Evolutionary conservation across 2,113 vertebrate species (phyloP).

Genomic region (Coturnix japonica): DNA sequence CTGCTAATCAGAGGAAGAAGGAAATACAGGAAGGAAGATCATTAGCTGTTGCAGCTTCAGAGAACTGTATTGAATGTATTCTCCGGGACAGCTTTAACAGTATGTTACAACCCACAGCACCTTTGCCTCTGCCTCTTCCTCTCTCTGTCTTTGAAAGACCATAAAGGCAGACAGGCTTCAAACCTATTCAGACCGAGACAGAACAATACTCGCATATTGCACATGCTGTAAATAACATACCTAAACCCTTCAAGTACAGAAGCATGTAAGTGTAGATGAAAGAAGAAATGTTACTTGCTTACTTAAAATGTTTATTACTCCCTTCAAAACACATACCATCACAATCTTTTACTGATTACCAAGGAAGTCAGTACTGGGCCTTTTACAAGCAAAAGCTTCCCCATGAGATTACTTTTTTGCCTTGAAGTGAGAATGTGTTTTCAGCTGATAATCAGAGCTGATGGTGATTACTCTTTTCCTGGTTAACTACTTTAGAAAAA

Average conservation of each 20-base stretch:
- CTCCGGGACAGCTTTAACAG: neutral
- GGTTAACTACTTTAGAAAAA: neutral
- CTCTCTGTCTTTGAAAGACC: neutral
- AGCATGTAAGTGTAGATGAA: neutral
- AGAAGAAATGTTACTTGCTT: neutral
- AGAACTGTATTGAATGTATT: neutral
- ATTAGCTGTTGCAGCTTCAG: neutral
- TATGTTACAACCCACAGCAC: fast-evolving
- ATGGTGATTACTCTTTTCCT: neutral
- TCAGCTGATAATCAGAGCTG: neutral
- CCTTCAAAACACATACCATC: neutral
- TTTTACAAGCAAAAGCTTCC: neutral
- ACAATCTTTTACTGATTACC: neutral
- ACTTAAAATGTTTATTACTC: neutral
- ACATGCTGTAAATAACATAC: fast-evolving
- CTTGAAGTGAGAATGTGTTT: neutral
- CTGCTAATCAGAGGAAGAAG: neutral
- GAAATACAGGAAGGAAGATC: neutral
- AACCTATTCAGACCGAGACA: neutral
- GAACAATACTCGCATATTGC: fast-evolving
- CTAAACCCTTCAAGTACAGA: neutral
- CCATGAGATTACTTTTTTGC: neutral
- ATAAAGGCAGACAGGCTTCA: neutral
- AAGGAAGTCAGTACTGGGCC: neutral
- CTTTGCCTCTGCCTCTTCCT: neutral